Conservation (phyloP, 2,888 invertebrate species). For the Nephrotoma flavescens region DNA sequence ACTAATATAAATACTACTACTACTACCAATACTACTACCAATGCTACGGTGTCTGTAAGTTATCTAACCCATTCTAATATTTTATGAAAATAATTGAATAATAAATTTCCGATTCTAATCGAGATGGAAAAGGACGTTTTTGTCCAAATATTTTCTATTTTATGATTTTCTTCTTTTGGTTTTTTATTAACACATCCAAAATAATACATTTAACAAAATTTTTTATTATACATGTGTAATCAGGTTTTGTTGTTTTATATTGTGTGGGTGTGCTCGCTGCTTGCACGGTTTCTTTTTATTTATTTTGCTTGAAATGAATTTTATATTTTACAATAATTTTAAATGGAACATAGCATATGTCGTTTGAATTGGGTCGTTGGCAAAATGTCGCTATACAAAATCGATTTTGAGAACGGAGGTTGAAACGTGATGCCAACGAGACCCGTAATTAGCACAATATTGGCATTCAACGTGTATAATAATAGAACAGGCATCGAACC, state of each 20-base stretch:
- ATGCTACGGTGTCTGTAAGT: slow-evolving; percentile 6
- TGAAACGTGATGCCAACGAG: neutral
- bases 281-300: neutral
- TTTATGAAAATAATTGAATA: neutral
- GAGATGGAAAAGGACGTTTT: neutral
- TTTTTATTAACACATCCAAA: neutral
- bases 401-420: neutral
- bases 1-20: neutral
- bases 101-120: neutral
- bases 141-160: neutral
- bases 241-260: neutral
- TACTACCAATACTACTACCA: slow-evolving; percentile 6
- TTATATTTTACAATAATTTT: neutral
- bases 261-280: neutral
- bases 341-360: neutral
- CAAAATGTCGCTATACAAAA: neutral
- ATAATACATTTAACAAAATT: neutral
- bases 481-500: neutral
- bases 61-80: neutral
- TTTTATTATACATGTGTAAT: neutral
- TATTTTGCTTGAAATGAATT: neutral
- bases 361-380: neutral
- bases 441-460: neutral
- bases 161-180: neutral
- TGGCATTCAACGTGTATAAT: neutral